Evolutionary conservation across 2,888 invertebrate genomes (phyloP).

Genomic region (Megamerina dolium): DNA sequence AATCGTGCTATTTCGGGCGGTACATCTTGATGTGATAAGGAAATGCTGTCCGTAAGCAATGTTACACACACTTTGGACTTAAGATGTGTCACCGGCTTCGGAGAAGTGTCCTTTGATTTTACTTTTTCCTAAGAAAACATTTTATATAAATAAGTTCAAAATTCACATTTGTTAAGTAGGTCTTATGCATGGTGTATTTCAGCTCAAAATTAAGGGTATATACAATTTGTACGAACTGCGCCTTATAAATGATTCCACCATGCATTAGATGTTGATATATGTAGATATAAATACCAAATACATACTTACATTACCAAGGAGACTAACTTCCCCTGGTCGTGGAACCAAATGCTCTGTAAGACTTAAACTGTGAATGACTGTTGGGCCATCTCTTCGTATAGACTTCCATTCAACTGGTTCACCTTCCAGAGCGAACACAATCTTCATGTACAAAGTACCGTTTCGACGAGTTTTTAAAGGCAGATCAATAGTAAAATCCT

Average conservation of each 20-base stretch:
- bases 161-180: slow-evolving; percentile 15
- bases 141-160: not conserved
- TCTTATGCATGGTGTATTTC: too few species aligned
- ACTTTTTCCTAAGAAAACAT: slow-evolving; percentile 12
- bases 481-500: slow-evolving; percentile 54
- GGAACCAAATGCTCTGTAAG: slow-evolving; percentile 72
- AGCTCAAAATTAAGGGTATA: too few species aligned
- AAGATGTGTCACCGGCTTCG: slow-evolving; percentile 60
- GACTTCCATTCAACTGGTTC: slow-evolving; percentile 55
- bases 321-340: slow-evolving; percentile 66
- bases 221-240: too few species aligned
- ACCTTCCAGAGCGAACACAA: slow-evolving; percentile 60
- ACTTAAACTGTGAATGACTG: slow-evolving; percentile 58
- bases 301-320: slow-evolving; percentile 53
- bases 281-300: not conserved
- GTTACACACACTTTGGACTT: slow-evolving; percentile 65
- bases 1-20: slow-evolving; percentile 63
- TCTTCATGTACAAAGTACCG: slow-evolving; percentile 76
- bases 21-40: slow-evolving; percentile 60
- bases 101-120: not conserved
- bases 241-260: too few species aligned
- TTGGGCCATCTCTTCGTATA: slow-evolving; percentile 56
- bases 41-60: slow-evolving; percentile 69
- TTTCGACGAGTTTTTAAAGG: slow-evolving; percentile 72
- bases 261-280: too few species aligned